Base-by-base conservation (phyloP, 2,113 vertebrate genomes). In the Notothenia coriiceps region DNA sequence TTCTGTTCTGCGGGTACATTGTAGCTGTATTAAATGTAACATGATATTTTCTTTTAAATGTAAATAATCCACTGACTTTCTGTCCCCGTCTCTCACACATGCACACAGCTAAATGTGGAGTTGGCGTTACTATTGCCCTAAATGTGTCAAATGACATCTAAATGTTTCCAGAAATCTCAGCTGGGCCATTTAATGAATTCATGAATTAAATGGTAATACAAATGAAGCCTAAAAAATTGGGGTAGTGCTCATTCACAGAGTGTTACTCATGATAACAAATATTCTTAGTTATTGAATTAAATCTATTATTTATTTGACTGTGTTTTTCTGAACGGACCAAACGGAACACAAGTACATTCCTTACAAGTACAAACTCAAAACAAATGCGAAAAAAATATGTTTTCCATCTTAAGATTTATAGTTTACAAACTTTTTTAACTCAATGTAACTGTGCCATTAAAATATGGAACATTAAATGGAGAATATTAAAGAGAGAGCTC, bases 61-160 rank as follows among this genome's bases (percentile, higher is more conserved):
- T 29, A 29, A 29, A 29, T 4, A 29, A 29, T 29, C 29, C 29
- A 29, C 29, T 29, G 29, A 4, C 46, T 54, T 5, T 68, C 7
- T 61, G 64, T 29, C 14, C 2, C 49, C 11, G 18, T 63, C 57
- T 52, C 73, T 17, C 22, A 33, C 47, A n/a, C 64, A 33, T 43
- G 18, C 20, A 78, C 17, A 64, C 47, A 72, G 70, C 67, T 77
- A 63, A 80, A 76, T 80, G 47, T 47, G 56, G 57, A 70, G 68
- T n/a, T 61, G 33, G 63, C 65, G 7, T 86, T 49, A 1, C n/a
- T 55, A 54, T 73, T 83, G 82, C 54, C 70, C 85, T 82, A 57
- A 87, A 90, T 80, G 64, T 85, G 84, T 88, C 87, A 93, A 74
- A 84, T 72, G 88, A 49, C 54, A 44, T 85, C 80, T 79, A 69